Conservation (phyloP, 2,113 vertebrate species). For the Smithornis capensis region DNA sequence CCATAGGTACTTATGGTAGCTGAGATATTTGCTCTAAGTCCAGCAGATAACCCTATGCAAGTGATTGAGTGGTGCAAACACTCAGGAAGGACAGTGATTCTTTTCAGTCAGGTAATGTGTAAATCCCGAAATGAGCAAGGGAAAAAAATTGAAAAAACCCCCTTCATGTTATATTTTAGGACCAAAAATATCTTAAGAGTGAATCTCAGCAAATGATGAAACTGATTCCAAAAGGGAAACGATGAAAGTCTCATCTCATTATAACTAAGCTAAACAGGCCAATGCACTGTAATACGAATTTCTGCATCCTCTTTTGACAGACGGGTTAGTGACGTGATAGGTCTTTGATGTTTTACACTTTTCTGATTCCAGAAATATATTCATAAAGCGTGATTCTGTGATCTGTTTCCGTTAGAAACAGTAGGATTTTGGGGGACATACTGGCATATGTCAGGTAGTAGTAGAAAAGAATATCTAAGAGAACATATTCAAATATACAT, state of each 20-base stretch:
- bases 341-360: slow-evolving; percentile 16
- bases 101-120: background rate
- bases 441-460: background rate
- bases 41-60: background rate
- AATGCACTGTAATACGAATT: background rate
- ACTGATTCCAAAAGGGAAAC: background rate
- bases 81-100: background rate
- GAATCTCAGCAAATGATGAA: background rate
- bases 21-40: background rate
- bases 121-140: background rate
- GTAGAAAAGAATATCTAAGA: background rate
- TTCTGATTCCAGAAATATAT: slow-evolving; percentile 1
- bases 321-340: background rate
- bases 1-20: background rate
- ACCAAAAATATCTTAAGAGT: background rate
- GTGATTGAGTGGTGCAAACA: background rate
- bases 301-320: slow-evolving; percentile 10
- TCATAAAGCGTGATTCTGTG: background rate
- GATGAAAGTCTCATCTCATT: slow-evolving; percentile 42
- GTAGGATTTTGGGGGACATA: background rate
- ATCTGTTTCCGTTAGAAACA: background rate
- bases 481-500: background rate
- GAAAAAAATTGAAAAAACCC: background rate
- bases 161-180: background rate
- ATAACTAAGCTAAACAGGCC: slow-evolving; percentile 24